Evolutionary conservation across 1,140 invertebrate species (phyloP), one percentile per base, ranked within the genome.

Genomic region (Eciton burchellii): DNA sequence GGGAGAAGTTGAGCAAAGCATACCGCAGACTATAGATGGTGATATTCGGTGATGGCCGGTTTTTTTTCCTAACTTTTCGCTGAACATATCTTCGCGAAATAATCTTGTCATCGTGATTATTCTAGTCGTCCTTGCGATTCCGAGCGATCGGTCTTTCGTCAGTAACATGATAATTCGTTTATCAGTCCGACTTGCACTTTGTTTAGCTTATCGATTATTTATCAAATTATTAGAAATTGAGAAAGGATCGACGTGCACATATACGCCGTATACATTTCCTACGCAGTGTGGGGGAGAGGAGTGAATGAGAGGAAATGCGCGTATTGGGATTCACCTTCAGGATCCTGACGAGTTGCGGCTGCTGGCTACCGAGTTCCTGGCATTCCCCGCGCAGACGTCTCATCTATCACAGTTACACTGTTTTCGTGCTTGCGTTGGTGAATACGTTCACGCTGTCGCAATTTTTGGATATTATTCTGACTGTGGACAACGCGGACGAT

Each of bases 401-500:
- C 0, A 3, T 72, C 1, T 87, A 87, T 57, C 45, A 63, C 1
- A 2, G 47, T 0, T 87, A 79, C 11, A 29, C 21, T 0, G 21
- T n/a, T 14, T 68, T 83, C 12, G 19, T 73, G 12, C 11, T 86
- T 14, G 0, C 60, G 14, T 0, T 83, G 8, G 14, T 87, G 21
- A 49, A 49, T 14, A 65, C 43, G 0, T 45, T 71, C 16, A 72
- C 60, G 2, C 16, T 86, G 14, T 62, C 41, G 3, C 70, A 54
- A 74, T 73, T 81, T 16, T 47, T 77, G 68, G 88, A 81, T 63
- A 11, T 73, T 2, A 19, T 70, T 45, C 16, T 70, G 9, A 77
- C 8, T 79, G 85, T 85, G 9, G 21, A 82, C 1, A 84, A 82
- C 26, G 4, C 72, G 8, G 82, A 89, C 0, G 72, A 85, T 12